phyloP scores from a whole-genome alignment of 2,113 vertebrate species.

The Dasypus novemcinctus region DNA sequence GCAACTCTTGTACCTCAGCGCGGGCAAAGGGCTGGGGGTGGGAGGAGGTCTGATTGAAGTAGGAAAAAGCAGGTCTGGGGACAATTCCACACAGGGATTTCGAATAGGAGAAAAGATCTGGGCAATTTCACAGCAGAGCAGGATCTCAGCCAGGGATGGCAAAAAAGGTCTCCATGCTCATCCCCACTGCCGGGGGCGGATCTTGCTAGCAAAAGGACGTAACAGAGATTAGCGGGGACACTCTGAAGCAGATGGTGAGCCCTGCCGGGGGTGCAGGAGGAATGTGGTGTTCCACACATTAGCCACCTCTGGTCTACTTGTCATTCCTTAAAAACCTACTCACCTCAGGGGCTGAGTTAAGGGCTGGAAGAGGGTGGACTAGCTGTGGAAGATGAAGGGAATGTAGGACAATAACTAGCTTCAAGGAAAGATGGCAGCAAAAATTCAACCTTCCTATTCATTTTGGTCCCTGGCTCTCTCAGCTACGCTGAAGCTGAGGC shows the following conservation, averaged over 20 bases:
- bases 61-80: background rate
- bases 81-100: background rate
- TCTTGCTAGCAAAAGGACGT: background rate
- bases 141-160: background rate
- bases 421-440: background rate
- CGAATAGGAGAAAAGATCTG: background rate
- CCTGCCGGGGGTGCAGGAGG: background rate
- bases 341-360: background rate
- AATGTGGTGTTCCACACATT: background rate
- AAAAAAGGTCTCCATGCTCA: background rate
- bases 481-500: background rate
- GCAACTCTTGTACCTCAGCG: background rate
- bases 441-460: background rate
- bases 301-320: background rate
- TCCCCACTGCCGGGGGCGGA: background rate
- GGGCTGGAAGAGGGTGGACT: background rate
- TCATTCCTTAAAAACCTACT: background rate
- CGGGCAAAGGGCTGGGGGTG: background rate
- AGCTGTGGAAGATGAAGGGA: background rate
- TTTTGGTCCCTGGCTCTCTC: background rate
- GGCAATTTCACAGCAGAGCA: conserved; percentile 27
- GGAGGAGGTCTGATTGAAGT: background rate
- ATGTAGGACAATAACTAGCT: background rate
- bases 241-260: background rate
- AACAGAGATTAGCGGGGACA: background rate